Evolutionary conservation across 2,888 invertebrate genomes (phyloP).

Genomic region (Endomychus coccineus): DNA sequence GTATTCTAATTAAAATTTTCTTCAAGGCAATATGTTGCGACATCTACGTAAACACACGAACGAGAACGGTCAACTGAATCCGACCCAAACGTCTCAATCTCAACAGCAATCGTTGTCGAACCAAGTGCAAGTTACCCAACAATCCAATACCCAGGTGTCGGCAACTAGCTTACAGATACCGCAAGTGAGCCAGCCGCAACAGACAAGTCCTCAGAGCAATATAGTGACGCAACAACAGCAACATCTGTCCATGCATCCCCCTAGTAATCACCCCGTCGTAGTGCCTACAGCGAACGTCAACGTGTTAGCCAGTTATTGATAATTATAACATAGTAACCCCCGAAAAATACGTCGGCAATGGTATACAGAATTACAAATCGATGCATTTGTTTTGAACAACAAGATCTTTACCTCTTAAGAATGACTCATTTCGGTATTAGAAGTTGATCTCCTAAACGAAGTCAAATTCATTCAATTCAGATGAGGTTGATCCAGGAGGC

Average conservation of each 20-base stretch:
- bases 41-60: constrained; percentile 65
- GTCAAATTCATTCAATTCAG: too few relatives aligned
- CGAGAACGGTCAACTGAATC: constrained; percentile 39
- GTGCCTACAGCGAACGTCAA: constrained; percentile 50
- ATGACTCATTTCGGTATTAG: too few relatives aligned
- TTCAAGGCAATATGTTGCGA: constrained; percentile 54
- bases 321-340: too few relatives aligned
- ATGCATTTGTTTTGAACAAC: too few relatives aligned
- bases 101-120: constrained; percentile 34
- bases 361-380: too few relatives aligned
- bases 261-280: constrained; percentile 47
- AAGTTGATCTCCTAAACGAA: too few relatives aligned
- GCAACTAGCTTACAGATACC: constrained; percentile 6
- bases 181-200: constrained; percentile 1
- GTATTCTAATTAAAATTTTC: too few relatives aligned
- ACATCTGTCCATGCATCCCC: constrained; percentile 37
- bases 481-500: too few relatives aligned
- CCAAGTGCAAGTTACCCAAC: constrained; percentile 38
- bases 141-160: constrained; percentile 30
- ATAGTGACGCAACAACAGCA: constrained; percentile 11
- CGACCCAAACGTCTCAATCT: constrained; percentile 29
- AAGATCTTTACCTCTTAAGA: too few relatives aligned
- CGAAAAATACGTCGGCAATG: too few relatives aligned
- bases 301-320: constrained; percentile 47
- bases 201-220: constrained; percentile 5